phyloP scores from a whole-genome alignment of 2,888 invertebrate genomes.

The Anodontia alba region DNA sequence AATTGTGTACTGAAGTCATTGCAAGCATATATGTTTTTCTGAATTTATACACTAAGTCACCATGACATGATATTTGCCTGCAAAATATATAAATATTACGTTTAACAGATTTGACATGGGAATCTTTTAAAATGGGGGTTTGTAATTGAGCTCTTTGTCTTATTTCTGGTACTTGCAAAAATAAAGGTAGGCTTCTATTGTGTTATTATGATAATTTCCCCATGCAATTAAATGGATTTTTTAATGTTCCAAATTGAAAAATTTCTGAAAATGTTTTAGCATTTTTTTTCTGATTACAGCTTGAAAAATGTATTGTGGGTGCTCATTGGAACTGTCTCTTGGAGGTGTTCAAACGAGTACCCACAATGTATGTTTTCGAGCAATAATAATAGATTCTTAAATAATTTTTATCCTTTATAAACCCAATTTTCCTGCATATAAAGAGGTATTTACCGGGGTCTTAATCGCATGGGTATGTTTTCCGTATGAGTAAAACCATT shows the following conservation, averaged over 20 bases:
- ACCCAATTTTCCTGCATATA: too few relatives aligned
- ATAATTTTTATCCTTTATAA: too few relatives aligned
- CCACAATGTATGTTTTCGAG: neutral
- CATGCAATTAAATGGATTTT: neutral
- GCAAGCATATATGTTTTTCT: too few relatives aligned
- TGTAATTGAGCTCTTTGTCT: too few relatives aligned
- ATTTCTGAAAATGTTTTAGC: too few relatives aligned
- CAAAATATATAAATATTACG: neutral
- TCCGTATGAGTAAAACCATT: too few relatives aligned
- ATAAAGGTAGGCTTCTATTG: neutral
- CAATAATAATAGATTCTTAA: neutral
- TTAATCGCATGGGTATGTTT: too few relatives aligned
- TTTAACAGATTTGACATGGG: neutral
- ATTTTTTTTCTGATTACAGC: neutral
- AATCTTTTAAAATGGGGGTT: too few relatives aligned
- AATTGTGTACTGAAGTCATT: too few relatives aligned
- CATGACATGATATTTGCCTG: neutral
- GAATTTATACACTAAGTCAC: neutral
- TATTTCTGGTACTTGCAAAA: too few relatives aligned
- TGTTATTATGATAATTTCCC: neutral
- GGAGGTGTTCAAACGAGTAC: neutral
- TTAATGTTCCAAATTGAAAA: neutral
- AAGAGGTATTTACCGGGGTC: too few relatives aligned
- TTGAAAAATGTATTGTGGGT: neutral
- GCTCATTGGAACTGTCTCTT: neutral